Base-by-base conservation (phyloP, 2,888 invertebrate genomes). In the Gasteruption jaculator region DNA sequence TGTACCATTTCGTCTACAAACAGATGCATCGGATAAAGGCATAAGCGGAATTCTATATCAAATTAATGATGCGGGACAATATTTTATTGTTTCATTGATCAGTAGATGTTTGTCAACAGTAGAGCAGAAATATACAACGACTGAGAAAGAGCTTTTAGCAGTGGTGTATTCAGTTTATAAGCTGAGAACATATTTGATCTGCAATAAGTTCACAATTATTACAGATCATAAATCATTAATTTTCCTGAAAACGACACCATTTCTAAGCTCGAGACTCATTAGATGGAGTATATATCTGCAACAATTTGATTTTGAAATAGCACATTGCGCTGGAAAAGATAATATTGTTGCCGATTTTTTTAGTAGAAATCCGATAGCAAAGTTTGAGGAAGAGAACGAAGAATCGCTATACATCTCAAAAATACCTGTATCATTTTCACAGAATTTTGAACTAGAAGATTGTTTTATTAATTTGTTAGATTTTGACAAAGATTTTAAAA, bases 181-280 rank as follows among this genome's bases (percentile, higher is more conserved):
- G 29, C 58, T 56, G 45, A 49, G 56, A 30, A 45, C 50, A 4
- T 58, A 56, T 37, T 32, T 56, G 2, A 35, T 54, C 11, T 56
- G 54, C 0, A 34, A 20, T 3, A 6, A 36, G 5, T 42, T 63
- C 6, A 41, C 48, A 1, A 46, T 61, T 3, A 30, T 48, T 12
- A 58, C 55, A 1, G 61, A 61, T 34, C 57, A 60, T 40, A 48
- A 52, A 12, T 43, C 52, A 0, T 32, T 61, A 2, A 49, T 45
- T 0, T 61, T 58, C 38, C 20, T 63, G 8, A 39, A 43, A 16
- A 43, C 34, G 1, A 58, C 61, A 34, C 41, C 51, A 16, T 34
- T 59, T n/a, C 38, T 47, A 3, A 47, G 34, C 20, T 38, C 49
- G 2, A 36, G 57, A 5, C 21, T 61, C 1, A 49, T 43, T 10